Evolutionary conservation across 2,797 vertebrate genomes (phyloP), one percentile per base, ranked within the genome.

Genomic region (Valencia hispanica): DNA sequence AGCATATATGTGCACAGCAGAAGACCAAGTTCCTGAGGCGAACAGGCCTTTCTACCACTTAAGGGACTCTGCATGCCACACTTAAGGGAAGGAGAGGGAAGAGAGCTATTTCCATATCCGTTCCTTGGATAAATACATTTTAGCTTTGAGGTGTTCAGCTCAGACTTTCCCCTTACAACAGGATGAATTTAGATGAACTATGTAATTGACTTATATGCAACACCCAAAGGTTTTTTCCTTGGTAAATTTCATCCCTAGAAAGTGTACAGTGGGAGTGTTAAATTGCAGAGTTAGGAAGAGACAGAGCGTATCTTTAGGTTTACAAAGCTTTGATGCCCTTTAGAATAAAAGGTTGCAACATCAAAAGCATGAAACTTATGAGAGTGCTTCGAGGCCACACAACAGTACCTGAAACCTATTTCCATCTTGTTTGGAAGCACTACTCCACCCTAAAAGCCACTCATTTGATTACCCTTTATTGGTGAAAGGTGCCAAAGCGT

Each of bases 121-220:
- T 75, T 84, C 86, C 72, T 86, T 79, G 83, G 79, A 86, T 86
- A 83, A 85, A 91, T 85, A 78, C 79, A 79, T 86, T 81, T 75
- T 75, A 76, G 89, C 83, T 88, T 86, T 74, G 78, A 88, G 87
- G 80, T 82, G 87, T 80, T 81, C 82, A 41, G 80, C 85, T 88
- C 84, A 82, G 74, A 51, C 82, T 70, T 69, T 68, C 51, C 50
- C 76, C 48, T 77, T 50, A 86, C 84, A 86, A 83, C 77, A 76
- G 74, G 80, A 87, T 80, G 45, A 80, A 89, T 88, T 77, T 74
- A 82, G 83, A 88, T 90, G 78, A 87, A 88, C 86, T 85, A 86
- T 91, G 88, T 89, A 88, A 92, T 87, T 92, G 89, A 90, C 87
- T 91, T 88, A 89, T 85, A 88, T 83, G 78, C 79, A 89, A 78